Evolutionary conservation across 2,113 vertebrate genomes (phyloP).

Genomic region (Caretta caretta): DNA sequence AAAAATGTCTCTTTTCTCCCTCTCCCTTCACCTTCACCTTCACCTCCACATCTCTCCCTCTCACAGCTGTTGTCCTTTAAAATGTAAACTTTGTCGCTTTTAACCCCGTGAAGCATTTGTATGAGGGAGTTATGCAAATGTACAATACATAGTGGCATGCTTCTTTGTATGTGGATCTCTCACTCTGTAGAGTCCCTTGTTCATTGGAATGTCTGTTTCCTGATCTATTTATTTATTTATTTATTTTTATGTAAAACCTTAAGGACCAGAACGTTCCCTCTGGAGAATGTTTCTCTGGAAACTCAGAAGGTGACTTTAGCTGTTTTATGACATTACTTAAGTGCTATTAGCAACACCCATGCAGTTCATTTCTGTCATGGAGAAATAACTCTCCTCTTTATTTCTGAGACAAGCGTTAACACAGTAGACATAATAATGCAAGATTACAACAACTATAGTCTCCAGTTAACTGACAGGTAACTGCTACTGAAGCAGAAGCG

Average conservation of each 20-base stretch:
- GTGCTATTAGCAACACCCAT: neutral
- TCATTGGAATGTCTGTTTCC: slow-evolving; percentile 23
- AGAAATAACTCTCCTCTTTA: neutral
- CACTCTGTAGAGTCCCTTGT: slow-evolving; percentile 13
- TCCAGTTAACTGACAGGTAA: neutral
- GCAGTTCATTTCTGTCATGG: neutral
- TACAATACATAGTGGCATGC: slow-evolving; percentile 23
- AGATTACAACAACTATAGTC: neutral
- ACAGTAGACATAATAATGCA: neutral
- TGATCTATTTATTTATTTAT: neutral
- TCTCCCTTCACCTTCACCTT: neutral
- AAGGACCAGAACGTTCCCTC: neutral
- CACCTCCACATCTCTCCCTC: neutral
- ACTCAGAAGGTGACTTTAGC: neutral
- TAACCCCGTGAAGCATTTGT: slow-evolving; percentile 3
- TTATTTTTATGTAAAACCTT: slow-evolving; percentile 11
- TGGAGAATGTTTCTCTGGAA: neutral
- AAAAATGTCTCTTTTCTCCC: neutral
- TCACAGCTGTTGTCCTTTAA: slow-evolving; percentile 3
- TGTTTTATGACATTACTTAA: neutral
- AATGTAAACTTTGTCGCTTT: slow-evolving; percentile 2
- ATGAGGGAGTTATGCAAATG: slow-evolving; percentile 9
- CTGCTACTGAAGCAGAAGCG: accelerated
- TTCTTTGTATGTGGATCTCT: neutral
- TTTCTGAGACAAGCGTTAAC: neutral